A percentile compares a stretch with the other conserved stretches of the same genome.
Evolutionary conservation across 1,140 invertebrate species (phyloP).

Genomic region (Coboldia fuscipes): DNA sequence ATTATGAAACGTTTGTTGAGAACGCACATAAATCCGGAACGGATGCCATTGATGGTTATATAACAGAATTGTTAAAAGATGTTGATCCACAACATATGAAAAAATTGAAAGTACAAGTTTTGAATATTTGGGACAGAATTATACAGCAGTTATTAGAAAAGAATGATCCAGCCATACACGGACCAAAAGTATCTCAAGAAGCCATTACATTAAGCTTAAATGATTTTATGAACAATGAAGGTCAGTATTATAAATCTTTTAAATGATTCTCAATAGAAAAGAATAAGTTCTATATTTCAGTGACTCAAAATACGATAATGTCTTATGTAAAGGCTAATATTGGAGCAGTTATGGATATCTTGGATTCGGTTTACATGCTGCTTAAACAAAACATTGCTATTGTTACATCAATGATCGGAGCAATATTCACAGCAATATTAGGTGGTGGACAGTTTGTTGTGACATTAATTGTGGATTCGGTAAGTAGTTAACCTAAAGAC

Average conservation of each 20-base stretch:
- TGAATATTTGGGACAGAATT: slow-evolving; percentile 81
- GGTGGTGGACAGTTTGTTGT: slow-evolving; percentile 84
- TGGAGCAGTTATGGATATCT: slow-evolving; percentile 68
- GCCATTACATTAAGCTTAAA: slow-evolving; percentile 40
- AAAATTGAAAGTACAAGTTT: slow-evolving; percentile 71
- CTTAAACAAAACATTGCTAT: slow-evolving; percentile 81
- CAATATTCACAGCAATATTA: slow-evolving; percentile 68
- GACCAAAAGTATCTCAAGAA: slow-evolving; percentile 42
- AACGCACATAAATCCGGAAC: slow-evolving; percentile 78
- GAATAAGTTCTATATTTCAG: slow-evolving; percentile 20
- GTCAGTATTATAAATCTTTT: slow-evolving; percentile 8
- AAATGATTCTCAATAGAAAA: no score
- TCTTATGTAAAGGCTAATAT: slow-evolving; percentile 81
- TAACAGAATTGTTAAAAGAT: slow-evolving; percentile 45
- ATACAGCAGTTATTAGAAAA: slow-evolving; percentile 80
- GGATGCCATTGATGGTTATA: slow-evolving; percentile 18
- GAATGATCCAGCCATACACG: slow-evolving; percentile 27
- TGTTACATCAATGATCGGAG: slow-evolving; percentile 66
- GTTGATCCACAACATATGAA: slow-evolving; percentile 61
- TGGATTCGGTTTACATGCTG: slow-evolving; percentile 84
- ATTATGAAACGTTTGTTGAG: no score
- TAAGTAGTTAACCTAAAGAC: slow-evolving; percentile 23
- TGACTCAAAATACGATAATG: slow-evolving; percentile 34
- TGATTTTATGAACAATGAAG: slow-evolving; percentile 21
- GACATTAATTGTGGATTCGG: slow-evolving; percentile 80